Percentiles rank a stretch among this genome's conserved stretches.
Evolutionary conservation across 2,113 vertebrate species (phyloP).

Genomic region (Megaleporinus macrocephalus): DNA sequence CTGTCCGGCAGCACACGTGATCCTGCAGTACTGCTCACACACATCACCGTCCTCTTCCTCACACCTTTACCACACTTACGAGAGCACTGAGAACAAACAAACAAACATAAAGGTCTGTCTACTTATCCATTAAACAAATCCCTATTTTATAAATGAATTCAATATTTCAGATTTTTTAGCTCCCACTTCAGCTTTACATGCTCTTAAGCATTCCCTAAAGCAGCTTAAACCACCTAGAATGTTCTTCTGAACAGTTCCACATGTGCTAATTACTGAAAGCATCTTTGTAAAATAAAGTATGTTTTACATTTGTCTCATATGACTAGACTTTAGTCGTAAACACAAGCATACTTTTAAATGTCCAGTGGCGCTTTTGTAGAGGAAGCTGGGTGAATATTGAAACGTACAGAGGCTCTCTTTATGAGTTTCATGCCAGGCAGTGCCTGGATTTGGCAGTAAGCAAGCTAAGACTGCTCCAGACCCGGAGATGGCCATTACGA

Average conservation of each 20-base stretch:
- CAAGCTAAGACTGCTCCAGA: not conserved
- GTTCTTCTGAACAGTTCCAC: no score
- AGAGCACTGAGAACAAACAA: conserved; percentile 79
- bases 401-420: not conserved
- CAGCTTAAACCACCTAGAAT: no score
- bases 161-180: no score
- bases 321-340: not conserved
- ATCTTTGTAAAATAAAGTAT: no score
- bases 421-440: not conserved
- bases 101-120: not conserved
- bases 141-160: no score
- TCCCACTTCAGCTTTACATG: no score
- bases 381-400: not conserved
- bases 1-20: conserved; percentile 70
- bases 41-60: conserved; percentile 80
- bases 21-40: conserved; percentile 71
- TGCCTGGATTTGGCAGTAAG: not conserved
- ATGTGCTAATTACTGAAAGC: no score
- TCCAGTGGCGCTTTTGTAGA: not conserved
- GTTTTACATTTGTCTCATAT: not conserved
- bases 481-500: not conserved
- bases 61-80: conserved; percentile 85
- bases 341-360: not conserved
- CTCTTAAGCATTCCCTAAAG: no score
- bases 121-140: not conserved